Evolutionary conservation across 2,888 invertebrate genomes (phyloP).

Genomic region (Zaprionus lineosus): DNA sequence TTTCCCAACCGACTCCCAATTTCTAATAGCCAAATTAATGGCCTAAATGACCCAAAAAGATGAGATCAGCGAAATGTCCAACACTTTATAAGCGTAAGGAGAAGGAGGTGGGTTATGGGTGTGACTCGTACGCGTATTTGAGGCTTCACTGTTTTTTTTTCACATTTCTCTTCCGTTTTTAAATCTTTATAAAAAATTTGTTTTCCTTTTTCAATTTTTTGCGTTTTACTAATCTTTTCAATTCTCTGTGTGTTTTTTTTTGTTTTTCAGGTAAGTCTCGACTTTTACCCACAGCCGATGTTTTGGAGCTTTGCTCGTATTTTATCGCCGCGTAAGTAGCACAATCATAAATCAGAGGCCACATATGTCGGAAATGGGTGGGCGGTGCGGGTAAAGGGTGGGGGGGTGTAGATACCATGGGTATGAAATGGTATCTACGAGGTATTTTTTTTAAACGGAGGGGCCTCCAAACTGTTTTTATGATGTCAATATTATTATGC

Average conservation of each 20-base stretch:
- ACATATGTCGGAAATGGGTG: constrained; percentile 24
- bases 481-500: constrained; percentile 62
- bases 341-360: constrained; percentile 68
- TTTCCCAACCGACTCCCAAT: too few relatives aligned
- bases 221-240: constrained; percentile 6
- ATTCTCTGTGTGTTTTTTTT: constrained; percentile 17
- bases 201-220: constrained; percentile 12
- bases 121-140: too few relatives aligned
- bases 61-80: constrained; percentile 11
- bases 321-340: constrained; percentile 69
- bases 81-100: constrained; percentile 6
- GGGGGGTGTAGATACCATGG: too few relatives aligned
- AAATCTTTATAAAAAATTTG: constrained; percentile 25
- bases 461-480: constrained; percentile 26
- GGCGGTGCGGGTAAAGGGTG: neutral
- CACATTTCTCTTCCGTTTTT: too few relatives aligned
- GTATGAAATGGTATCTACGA: too few relatives aligned
- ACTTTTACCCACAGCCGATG: constrained; percentile 64
- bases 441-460: too few relatives aligned
- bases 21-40: constrained; percentile 30
- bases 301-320: constrained; percentile 34
- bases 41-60: constrained; percentile 35
- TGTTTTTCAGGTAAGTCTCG: constrained; percentile 64
- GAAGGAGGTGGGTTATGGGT: neutral
- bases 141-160: too few relatives aligned